A percentile compares a stretch with the other conserved stretches of the same genome.
Conservation (phyloP, 2,888 invertebrate species). For the Galeopsomyia nigrocyanea region DNA sequence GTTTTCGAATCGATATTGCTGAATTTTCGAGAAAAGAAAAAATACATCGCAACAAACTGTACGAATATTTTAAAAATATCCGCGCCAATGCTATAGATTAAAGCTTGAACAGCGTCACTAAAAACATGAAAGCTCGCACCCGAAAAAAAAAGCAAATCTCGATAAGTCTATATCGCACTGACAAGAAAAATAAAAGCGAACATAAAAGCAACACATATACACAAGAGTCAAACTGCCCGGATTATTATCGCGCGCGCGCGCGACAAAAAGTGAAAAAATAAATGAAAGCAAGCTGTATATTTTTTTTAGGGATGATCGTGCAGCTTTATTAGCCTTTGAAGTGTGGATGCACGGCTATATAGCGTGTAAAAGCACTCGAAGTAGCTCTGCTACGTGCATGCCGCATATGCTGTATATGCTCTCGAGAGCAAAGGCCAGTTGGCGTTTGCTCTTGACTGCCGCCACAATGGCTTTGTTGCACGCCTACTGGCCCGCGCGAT, state of each 20-base stretch:
- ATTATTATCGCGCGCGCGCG: slow-evolving; percentile 4
- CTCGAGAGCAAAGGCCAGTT: slow-evolving; percentile 54
- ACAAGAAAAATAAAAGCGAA: not conserved
- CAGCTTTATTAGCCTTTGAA: slow-evolving; percentile 51
- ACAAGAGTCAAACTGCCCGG: not conserved
- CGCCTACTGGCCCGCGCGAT: slow-evolving; percentile 43
- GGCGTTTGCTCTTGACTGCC: slow-evolving; percentile 53
- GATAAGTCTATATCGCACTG: no score
- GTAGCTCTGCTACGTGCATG: slow-evolving; percentile 25
- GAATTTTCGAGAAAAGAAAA: no score
- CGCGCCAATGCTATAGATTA: no score
- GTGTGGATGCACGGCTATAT: slow-evolving; percentile 20
- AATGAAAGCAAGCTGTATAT: slow-evolving; percentile 10
- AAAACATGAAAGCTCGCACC: not conserved
- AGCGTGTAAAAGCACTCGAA: slow-evolving; percentile 46
- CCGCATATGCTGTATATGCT: no score
- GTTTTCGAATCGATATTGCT: no score
- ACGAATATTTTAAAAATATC: no score
- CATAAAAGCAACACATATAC: not conserved
- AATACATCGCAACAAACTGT: no score
- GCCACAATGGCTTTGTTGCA: slow-evolving; percentile 53
- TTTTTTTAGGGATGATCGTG: slow-evolving; percentile 17
- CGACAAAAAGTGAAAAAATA: not conserved
- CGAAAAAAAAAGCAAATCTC: not conserved
- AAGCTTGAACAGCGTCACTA: no score